Conservation (phyloP, 2,113 vertebrate species). For the rabbit (Oryctolagus cuniculus) region mOryCun1.1 NC_091432.1:126527501-126528000, state of each 20-base stretch:
- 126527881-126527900: neutral
- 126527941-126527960: slow-evolving; percentile 1
- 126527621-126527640: neutral
- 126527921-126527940: slow-evolving; percentile 29
- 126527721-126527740: neutral
- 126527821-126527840: neutral
- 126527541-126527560: neutral
- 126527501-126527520: rapidly evolving
- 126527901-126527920: slow-evolving; percentile 55
- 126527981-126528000: neutral
- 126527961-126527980: neutral
- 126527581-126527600: neutral
- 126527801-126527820: neutral
- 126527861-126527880: neutral
- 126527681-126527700: neutral
- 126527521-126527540: neutral
- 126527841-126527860: neutral
- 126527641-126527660: neutral
- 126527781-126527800: neutral
- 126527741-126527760: neutral
- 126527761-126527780: neutral
- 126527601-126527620: neutral
- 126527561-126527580: neutral
- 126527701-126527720: neutral
- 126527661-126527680: neutral